Conservation (phyloP, 2,113 vertebrate species). For the Thymallus thymallus region DNA sequence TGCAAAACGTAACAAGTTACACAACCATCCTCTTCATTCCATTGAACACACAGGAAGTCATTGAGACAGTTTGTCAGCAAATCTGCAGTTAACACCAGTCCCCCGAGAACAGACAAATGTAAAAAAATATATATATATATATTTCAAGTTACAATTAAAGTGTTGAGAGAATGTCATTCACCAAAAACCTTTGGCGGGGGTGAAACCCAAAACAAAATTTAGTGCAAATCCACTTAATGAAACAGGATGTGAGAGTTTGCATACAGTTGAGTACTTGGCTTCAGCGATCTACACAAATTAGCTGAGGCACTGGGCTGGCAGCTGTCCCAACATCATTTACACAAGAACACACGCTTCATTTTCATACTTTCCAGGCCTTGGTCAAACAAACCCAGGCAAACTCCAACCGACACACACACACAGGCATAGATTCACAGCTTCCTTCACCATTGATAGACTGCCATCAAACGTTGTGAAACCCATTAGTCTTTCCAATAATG, state of each 20-base stretch:
- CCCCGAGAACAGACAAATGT: not conserved
- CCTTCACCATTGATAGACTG: not conserved
- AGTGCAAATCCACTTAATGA: slow-evolving; percentile 16
- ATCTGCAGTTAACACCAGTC: not conserved
- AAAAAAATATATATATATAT: not conserved
- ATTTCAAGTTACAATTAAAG: not conserved
- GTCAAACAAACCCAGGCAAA: slow-evolving; percentile 8
- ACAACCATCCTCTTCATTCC: not conserved
- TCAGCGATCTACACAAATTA: slow-evolving; percentile 20
- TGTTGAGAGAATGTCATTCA: slow-evolving; percentile 10
- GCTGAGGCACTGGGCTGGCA: not conserved
- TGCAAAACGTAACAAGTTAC: not conserved
- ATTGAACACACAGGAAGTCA: not conserved
- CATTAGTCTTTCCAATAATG: slow-evolving; percentile 61
- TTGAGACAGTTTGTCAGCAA: not conserved
- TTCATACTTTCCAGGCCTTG: slow-evolving; percentile 13
- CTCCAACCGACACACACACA: not conserved
- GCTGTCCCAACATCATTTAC: slow-evolving; percentile 20
- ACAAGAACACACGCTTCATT: slow-evolving; percentile 14
- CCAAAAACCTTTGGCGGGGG: not conserved
- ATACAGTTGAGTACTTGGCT: slow-evolving; percentile 7
- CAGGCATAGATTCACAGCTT: not conserved
- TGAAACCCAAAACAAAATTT: slow-evolving; percentile 33
- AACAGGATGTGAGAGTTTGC: slow-evolving; percentile 29
- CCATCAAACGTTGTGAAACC: slow-evolving; percentile 22